A percentile compares a stretch with the other conserved stretches of the same genome.
Evolutionary conservation across 2,797 vertebrate species (phyloP).

Genomic region (Melanogrammus aeglefinus): DNA sequence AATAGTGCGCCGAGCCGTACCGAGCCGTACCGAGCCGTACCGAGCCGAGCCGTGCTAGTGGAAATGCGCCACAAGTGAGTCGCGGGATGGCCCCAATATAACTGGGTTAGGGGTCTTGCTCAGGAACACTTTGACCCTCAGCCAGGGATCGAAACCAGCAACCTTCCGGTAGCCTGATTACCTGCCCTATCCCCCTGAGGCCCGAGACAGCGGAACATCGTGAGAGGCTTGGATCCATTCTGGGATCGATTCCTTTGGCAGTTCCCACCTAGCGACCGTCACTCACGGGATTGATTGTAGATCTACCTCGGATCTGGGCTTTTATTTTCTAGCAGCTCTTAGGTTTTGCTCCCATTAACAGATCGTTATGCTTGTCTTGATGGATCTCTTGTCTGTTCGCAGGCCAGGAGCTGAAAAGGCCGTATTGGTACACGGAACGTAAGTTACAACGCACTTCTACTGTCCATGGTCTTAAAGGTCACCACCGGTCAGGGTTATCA

Average conservation of each 20-base stretch:
- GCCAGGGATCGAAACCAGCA: background rate
- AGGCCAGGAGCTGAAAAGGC: constrained; percentile 72
- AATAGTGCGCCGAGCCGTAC: too few relatives aligned
- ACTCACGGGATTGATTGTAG: background rate
- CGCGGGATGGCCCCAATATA: too few relatives aligned
- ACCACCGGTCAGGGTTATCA: too few relatives aligned
- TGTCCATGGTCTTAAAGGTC: background rate
- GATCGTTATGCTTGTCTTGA: background rate
- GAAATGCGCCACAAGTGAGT: too few relatives aligned
- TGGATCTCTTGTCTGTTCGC: constrained; percentile 25
- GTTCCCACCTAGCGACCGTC: background rate
- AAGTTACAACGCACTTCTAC: constrained; percentile 49
- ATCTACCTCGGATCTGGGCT: background rate
- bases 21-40: too few relatives aligned
- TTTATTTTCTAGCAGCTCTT: background rate
- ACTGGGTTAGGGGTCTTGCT: background rate
- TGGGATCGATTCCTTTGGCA: background rate
- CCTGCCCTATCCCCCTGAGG: background rate
- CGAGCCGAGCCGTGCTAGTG: too few relatives aligned
- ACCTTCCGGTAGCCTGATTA: background rate
- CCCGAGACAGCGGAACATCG: background rate
- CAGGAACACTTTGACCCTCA: background rate
- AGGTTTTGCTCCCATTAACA: background rate
- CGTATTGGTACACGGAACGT: constrained; percentile 81
- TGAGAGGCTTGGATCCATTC: background rate